Evolutionary conservation across 64 coral and sea anemone genomes (phyloP), one percentile per base, ranked within the genome.

Genomic region (Montipora capricornis): DNA sequence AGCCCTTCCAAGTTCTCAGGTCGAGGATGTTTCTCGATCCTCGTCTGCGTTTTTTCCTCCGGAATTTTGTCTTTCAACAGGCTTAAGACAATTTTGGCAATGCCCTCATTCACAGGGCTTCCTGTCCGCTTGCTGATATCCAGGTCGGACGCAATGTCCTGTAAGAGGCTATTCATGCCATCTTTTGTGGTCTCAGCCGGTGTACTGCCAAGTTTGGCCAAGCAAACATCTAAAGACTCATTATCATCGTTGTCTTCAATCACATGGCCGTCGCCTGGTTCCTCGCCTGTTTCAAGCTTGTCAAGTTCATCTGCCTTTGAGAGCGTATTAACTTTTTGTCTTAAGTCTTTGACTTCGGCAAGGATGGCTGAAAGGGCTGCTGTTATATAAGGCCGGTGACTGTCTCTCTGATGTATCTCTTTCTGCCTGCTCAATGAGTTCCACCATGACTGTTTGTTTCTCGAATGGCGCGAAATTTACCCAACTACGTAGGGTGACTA

Each of bases 121-220:
- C 8, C 45, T 53, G 86, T 88, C 75, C 73, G 74, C 17, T 88
- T 20, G 51, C 71, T 88, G 86, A 70, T 6, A 20, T 88, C 86
- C 20, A 88, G 48, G 2, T 88, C 46, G n/a, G 48, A 70, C 10
- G 71, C 86, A 8, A 88, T 75, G 44, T 88, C 68, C 7, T 15
- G 26, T 14, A 88, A 67, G 62, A 67, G 62, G 62, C 62, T 67
- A 14, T 67, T 67, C 62, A 17, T 67, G 16, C 62, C 62, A 17
- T 67, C 62, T 67, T 67, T 67, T 15, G 62, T 67, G 11, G 11
- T 9, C 62, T 67, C 16, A 2, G 62, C 62, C 4, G 62, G 62
- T 14, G 16, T 67, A 67, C 62, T 67, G 16, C 62, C 16, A 67
- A 67, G 11, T 14, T 14, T 67, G 62, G 7, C 62, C 11, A 67